Base-by-base conservation (phyloP, 2,113 vertebrate genomes). In the Boleophthalmus pectinirostris region DNA sequence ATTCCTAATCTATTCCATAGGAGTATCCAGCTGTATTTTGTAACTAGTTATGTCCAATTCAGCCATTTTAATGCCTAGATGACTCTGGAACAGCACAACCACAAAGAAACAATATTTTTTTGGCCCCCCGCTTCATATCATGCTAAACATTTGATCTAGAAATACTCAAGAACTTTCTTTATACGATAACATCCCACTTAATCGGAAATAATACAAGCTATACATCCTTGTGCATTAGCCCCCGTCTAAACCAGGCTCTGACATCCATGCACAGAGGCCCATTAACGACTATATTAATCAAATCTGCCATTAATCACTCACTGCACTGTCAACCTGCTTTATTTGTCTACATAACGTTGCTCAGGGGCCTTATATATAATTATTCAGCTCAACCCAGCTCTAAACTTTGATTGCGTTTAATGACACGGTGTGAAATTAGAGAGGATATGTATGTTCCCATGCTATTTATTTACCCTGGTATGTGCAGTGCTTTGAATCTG, bases 331-430 rank as follows among this genome's bases (percentile, higher is more conserved):
- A 21, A 72, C 78, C 53, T 47, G 56, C 51, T 76, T 73, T 56
- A 74, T 77, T 68, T 56, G 47, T 29, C 12, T 49, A 21, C 23
- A 29, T 68, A 23, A 63, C 77, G 66, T 74, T 66, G 12, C 35
- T 73, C 51, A 35, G 25, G 38, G 65, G 33, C 2, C 20, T 56
- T 67, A 46, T 70, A 57, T 23, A 75, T 73, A 64, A 69, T 71
- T 7, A 64, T 56, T 53, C 35, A 20, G 69, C 67, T 68, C 69
- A 72, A 77, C 70, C 16, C 66, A 8, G 29, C 66, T 23, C 69
- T 70, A 24, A 83, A 80, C 78, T 82, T 77, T 88, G 78, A 78
- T 83, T 68, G 24, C 65, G 29, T 14, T 12, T 69, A 47, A 71
- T 82, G 43, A 78, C 60, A 29, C 45, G 47, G 63, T 35, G 29